phyloP scores from a whole-genome alignment of 1,140 invertebrate genomes.

The Neodiprion fabricii region DNA sequence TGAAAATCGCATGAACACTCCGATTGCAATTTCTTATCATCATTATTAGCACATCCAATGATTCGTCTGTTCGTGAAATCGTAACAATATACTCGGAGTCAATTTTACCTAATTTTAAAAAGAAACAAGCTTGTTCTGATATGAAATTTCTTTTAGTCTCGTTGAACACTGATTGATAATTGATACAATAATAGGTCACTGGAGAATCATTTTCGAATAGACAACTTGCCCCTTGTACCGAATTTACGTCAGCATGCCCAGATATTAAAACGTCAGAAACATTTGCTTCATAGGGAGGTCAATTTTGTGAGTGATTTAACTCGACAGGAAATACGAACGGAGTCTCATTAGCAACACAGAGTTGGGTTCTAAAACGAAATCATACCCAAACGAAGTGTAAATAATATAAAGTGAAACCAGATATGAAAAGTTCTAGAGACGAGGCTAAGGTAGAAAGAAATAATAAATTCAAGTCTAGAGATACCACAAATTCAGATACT shows the following conservation, averaged over 20 bases:
- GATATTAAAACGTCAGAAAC: not conserved
- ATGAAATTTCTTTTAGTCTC: no score
- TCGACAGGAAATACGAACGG: not conserved
- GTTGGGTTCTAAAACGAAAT: not conserved
- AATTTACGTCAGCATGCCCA: not conserved
- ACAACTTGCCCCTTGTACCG: not conserved
- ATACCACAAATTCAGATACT: not conserved
- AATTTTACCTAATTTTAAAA: no score
- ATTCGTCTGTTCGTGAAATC: no score
- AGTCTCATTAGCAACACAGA: not conserved
- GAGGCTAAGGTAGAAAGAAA: not conserved
- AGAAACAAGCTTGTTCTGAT: no score
- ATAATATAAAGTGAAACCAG: not conserved
- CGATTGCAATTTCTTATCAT: no score
- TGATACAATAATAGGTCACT: no score
- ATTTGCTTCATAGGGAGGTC: not conserved
- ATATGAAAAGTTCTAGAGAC: not conserved
- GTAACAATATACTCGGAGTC: no score
- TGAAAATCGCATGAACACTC: no score
- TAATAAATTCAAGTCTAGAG: slow-evolving; percentile 10
- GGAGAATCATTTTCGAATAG: not conserved
- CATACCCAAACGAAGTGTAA: not conserved
- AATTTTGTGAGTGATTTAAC: not conserved
- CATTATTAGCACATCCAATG: no score
- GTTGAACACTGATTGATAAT: no score